Base-by-base conservation (phyloP, 2,113 vertebrate genomes). In the Podiceps cristatus region DNA sequence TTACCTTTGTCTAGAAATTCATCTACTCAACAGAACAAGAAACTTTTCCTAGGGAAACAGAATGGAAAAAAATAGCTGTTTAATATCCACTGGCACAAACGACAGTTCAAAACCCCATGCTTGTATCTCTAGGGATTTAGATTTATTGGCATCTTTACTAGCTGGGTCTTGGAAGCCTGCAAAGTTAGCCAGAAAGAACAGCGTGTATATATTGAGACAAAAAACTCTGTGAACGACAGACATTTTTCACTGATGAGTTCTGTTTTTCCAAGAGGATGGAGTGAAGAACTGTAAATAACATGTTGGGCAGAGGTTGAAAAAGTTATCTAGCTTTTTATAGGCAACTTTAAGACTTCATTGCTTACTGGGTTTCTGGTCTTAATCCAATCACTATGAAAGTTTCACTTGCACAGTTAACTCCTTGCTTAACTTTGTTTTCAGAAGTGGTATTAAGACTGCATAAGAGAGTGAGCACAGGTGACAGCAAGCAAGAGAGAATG, bases 301-400 rank as follows among this genome's bases (percentile, higher is more conserved):
- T 94, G 91, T 66, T 96, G 95, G 94, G 91, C 93, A 96, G 91
- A 93, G 93, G 91, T 95, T 97, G 96, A 96, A 96, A 93, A 95
- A 94, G 95, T 97, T 97, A 97, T 96, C 94, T 96, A 95, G 94
- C 94, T 97, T 96, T 97, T 97, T 97, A 95, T 95, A 97, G 95
- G 89, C 93, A 97, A 85, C 84, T 96, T 91, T 53, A 93, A 68
- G 80, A 68, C 73, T 95, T 85, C 80, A 62, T 18, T 95, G 92
- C 96, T 95, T 67, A 73, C 49, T 90, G 68, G 24, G 35, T 95
- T 96, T 58, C 92, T 97, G 97, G 86, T 83, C 86, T 76, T 91
- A 95, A 35, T 95, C 88, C 96, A 96, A 85, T 93, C 88, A 85
- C 80, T 68, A 33, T 7, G 79, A 13, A 95, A 86, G 72, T 72